Percentiles rank a stretch among this genome's conserved stretches.
Evolutionary conservation across 2,888 invertebrate genomes (phyloP).

Genomic region (Drosophila ochracea): DNA sequence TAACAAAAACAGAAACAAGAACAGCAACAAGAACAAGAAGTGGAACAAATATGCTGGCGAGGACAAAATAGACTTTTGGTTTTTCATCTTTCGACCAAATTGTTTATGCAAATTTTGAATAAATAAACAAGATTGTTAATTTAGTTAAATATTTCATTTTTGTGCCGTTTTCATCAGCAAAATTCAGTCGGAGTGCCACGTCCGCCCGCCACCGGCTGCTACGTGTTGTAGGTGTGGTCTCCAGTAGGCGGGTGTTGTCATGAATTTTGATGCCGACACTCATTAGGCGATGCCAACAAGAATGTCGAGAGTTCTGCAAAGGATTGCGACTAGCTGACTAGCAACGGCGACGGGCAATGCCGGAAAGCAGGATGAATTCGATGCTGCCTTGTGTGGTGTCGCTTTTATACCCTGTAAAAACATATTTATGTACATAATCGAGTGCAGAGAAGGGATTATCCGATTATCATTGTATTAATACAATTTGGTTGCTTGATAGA

Average conservation of each 20-base stretch:
- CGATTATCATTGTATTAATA: neutral
- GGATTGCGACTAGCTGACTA: conserved; percentile 59
- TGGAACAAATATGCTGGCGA: conserved; percentile 36
- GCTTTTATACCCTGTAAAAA: neutral
- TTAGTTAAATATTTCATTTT: conserved; percentile 83
- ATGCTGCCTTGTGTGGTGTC: conserved; percentile 11
- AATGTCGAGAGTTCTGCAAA: conserved; percentile 65
- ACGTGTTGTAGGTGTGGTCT: conserved; percentile 9
- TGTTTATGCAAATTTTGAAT: conserved; percentile 82
- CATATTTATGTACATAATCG: neutral
- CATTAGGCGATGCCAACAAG: conserved; percentile 67
- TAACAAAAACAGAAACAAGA: conserved; percentile 5
- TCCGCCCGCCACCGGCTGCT: neutral
- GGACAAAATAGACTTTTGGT: conserved; percentile 77
- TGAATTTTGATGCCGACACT: conserved; percentile 78
- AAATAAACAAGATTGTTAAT: conserved; percentile 82
- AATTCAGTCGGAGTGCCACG: conserved; percentile 49
- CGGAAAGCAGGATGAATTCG: conserved; percentile 25
- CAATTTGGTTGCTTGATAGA: neutral
- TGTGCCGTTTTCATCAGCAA: conserved; percentile 80
- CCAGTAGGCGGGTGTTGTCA: conserved; percentile 67
- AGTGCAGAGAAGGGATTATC: neutral
- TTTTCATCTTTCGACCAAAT: conserved; percentile 80
- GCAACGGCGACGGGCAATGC: conserved; percentile 4
- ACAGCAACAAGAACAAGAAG: conserved; percentile 6